Percentiles rank a stretch among this genome's conserved stretches.
phyloP scores from a whole-genome alignment of 2,888 invertebrate genomes.

The Nasonovia ribisnigri region DNA sequence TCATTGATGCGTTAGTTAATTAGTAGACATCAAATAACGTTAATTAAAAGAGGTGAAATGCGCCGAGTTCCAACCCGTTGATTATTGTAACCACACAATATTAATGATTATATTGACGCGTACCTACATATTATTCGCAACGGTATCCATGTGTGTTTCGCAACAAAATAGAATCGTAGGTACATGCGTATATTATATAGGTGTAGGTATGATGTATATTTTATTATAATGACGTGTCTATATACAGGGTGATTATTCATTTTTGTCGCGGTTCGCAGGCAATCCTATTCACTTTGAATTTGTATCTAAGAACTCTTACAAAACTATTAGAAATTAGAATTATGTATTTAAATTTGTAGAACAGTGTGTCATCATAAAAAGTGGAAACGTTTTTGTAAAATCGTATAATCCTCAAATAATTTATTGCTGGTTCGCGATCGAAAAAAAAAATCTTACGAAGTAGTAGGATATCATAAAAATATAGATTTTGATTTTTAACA shows the following conservation, averaged over 20 bases:
- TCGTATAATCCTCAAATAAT: neutral
- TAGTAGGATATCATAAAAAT: neutral
- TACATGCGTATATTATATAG: too few relatives aligned
- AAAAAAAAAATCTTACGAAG: neutral
- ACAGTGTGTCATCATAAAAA: neutral
- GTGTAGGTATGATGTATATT: too few relatives aligned
- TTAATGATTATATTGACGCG: conserved; percentile 10
- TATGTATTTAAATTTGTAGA: neutral
- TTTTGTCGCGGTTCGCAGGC: neutral
- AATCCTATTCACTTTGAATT: neutral
- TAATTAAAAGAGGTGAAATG: conserved; percentile 53
- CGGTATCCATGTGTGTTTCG: neutral
- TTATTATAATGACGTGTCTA: neutral
- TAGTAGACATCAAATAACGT: conserved; percentile 10
- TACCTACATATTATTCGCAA: neutral
- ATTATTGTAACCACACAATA: conserved; percentile 31
- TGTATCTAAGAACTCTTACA: neutral
- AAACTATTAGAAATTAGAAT: neutral
- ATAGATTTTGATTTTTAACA: neutral
- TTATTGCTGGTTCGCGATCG: neutral
- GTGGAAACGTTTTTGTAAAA: neutral
- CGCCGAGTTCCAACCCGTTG: conserved; percentile 28
- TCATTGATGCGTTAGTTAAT: conserved; percentile 33
- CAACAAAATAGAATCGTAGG: neutral
- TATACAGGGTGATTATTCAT: neutral